Evolutionary conservation across 2,797 vertebrate genomes (phyloP).

Genomic region (Danio aesculapii): DNA sequence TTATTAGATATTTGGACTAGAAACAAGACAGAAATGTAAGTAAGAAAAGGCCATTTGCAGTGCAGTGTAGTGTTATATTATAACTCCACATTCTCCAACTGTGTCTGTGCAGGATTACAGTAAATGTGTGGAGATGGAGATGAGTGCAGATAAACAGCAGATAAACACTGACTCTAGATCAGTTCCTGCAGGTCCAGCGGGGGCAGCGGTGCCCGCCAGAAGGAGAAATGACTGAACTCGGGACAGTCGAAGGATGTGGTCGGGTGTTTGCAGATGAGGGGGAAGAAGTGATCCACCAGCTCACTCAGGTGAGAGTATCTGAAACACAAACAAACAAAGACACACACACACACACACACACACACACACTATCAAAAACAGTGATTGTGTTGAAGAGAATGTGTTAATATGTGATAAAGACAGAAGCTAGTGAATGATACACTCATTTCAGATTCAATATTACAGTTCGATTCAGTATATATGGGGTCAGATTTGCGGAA

Average conservation of each 20-base stretch:
- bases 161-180: constrained; percentile 59
- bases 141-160: background rate
- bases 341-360: too few relatives aligned
- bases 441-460: too few relatives aligned
- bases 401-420: too few relatives aligned
- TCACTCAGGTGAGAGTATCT: constrained; percentile 89
- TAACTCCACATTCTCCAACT: too few relatives aligned
- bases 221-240: constrained; percentile 86
- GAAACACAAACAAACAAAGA: constrained; percentile 44
- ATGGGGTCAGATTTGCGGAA: too few relatives aligned
- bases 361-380: background rate
- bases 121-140: too few relatives aligned
- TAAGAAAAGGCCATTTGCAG: too few relatives aligned
- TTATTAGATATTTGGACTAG: too few relatives aligned
- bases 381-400: background rate
- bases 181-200: constrained; percentile 73
- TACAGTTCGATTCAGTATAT: too few relatives aligned
- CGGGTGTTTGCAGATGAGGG: constrained; percentile 71
- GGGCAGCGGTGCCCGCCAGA: constrained; percentile 83
- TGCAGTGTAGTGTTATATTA: too few relatives aligned
- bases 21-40: too few relatives aligned
- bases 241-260: constrained; percentile 77
- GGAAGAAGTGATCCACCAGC: constrained; percentile 92
- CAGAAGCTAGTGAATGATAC: background rate
- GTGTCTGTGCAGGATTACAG: too few relatives aligned